Percentiles rank a stretch among this genome's conserved stretches.
These are phyloP conservation scores for Drosophila watanabei DNA, from an alignment of 1,140 invertebrate genomes.

Conservation along the genomic window DNA sequence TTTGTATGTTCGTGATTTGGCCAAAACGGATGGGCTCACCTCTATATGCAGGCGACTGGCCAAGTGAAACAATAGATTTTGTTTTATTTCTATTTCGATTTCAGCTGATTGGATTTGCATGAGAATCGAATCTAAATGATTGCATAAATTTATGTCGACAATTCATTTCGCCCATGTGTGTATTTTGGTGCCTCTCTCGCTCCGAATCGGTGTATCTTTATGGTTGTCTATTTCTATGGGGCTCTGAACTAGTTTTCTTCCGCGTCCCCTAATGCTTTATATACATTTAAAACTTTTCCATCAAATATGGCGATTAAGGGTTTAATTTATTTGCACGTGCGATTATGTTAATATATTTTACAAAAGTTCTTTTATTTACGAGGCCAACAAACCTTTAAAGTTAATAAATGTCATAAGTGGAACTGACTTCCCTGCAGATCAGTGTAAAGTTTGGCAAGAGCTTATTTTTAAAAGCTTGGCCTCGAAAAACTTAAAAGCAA, in stretches of 20 bases:
- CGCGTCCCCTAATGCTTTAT: constrained; percentile 15
- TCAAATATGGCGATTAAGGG: constrained; percentile 1
- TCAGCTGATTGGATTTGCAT: constrained; percentile 73
- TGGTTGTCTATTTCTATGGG: constrained; percentile 25
- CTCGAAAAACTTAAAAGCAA: constrained; percentile 20
- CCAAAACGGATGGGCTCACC: constrained; percentile 45
- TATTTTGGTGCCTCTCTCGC: constrained; percentile 58
- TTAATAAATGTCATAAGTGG: background rate
- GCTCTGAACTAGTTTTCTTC: constrained; percentile 73
- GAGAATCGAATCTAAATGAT: constrained; percentile 82
- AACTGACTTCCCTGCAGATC: background rate
- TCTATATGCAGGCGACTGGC: constrained; percentile 55
- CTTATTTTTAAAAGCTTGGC: constrained; percentile 12
- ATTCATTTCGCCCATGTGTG: constrained; percentile 61
- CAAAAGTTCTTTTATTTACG: constrained; percentile 16
- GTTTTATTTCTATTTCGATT: constrained; percentile 50
- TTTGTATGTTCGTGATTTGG: constrained; percentile 3
- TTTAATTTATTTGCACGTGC: constrained; percentile 22
- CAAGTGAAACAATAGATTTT: constrained; percentile 55
- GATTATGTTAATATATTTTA: constrained; percentile 28
- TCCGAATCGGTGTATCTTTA: constrained; percentile 25
- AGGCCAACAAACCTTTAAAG: constrained; percentile 1
- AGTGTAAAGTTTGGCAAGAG: constrained; percentile 38
- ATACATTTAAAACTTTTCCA: constrained; percentile 25
- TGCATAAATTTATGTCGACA: constrained; percentile 78